phyloP scores from a whole-genome alignment of 2,888 invertebrate genomes.

The Platypus cylindrus region DNA sequence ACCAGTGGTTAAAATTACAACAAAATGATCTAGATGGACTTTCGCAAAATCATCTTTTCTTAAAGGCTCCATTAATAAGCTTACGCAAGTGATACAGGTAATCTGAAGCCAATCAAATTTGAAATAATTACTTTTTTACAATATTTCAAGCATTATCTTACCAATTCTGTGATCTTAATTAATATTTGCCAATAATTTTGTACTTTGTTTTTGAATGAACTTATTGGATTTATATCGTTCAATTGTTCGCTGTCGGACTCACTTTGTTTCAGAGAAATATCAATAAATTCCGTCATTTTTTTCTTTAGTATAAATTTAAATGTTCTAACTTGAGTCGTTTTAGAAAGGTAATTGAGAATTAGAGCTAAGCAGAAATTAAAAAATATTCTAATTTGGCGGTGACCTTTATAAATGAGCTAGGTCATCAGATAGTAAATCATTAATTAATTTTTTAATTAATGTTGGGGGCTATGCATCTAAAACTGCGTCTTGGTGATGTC shows the following conservation, averaged over 20 bases:
- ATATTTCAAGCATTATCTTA: conserved; percentile 2
- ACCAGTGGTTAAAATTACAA: conserved; percentile 11
- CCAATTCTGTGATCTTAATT: conserved; percentile 8
- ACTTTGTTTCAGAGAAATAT: background rate
- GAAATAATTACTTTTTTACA: background rate
- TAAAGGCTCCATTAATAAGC: conserved; percentile 10
- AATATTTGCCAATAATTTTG: conserved; percentile 6
- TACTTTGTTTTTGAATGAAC: background rate
- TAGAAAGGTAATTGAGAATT: no score
- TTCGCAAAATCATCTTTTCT: conserved; percentile 8
- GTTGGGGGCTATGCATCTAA: no score
- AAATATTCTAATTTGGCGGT: no score
- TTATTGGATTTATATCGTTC: no score
- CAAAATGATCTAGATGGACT: conserved; percentile 11
- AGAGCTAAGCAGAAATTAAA: no score
- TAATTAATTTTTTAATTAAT: no score
- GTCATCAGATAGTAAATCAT: no score
- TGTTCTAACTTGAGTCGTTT: no score
- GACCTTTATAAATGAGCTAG: no score
- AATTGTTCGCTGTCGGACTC: conserved; percentile 2
- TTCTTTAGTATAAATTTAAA: background rate
- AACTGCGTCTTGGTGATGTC: no score
- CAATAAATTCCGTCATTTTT: background rate
- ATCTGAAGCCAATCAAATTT: conserved; percentile 6
- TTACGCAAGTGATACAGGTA: conserved; percentile 5